phyloP scores from a whole-genome alignment of 2,888 invertebrate species.

The Melinopterus prodromus region DNA sequence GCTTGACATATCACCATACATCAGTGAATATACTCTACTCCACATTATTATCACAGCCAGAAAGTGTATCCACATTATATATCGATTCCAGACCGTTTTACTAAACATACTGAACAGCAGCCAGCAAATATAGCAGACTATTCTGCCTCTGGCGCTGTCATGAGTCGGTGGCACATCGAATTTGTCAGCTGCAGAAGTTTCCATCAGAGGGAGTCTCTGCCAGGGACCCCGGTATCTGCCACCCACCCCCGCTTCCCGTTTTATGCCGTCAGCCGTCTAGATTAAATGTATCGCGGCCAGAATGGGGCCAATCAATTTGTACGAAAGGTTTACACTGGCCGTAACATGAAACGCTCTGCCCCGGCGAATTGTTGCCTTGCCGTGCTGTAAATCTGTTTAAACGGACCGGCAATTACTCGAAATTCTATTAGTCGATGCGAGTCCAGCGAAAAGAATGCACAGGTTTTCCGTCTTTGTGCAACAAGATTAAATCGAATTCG shows the following conservation, averaged over 20 bases:
- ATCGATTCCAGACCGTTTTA: background rate
- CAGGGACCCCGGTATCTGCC: background rate
- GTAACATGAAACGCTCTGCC: background rate
- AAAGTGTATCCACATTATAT: background rate
- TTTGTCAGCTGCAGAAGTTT: slow-evolving; percentile 22
- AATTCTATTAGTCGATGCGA: background rate
- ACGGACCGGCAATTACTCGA: background rate
- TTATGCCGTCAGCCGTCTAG: background rate
- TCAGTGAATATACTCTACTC: background rate
- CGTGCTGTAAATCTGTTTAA: background rate
- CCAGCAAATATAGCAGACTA: background rate
- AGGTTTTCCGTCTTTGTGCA: background rate
- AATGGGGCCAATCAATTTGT: slow-evolving; percentile 4
- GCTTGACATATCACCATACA: background rate
- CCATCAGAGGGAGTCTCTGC: background rate
- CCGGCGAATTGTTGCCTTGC: background rate
- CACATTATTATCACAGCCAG: background rate
- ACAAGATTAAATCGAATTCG: background rate
- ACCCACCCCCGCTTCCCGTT: background rate
- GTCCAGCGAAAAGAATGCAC: background rate
- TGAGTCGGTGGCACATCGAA: slow-evolving; percentile 4
- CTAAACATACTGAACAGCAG: background rate
- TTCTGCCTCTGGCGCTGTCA: background rate
- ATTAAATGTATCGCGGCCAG: background rate
- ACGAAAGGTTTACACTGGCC: background rate